Conservation (phyloP, 2,888 invertebrate species). For the Malthinus flaveolus region DNA sequence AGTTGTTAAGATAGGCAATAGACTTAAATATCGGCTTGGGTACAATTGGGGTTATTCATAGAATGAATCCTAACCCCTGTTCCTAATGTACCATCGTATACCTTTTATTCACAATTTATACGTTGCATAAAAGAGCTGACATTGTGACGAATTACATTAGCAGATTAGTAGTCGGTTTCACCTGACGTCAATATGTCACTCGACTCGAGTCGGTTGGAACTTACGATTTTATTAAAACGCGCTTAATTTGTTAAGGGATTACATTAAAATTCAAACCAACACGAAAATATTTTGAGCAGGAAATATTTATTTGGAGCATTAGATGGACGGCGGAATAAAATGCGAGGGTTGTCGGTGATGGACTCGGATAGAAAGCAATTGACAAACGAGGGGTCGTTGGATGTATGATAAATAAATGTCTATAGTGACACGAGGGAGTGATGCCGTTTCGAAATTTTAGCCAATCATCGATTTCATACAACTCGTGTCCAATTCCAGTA, state of each 20-base stretch:
- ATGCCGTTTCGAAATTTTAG: constrained; percentile 41
- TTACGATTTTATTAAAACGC: no score
- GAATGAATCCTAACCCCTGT: constrained; percentile 38
- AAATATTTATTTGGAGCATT: constrained; percentile 36
- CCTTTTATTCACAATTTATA: constrained; percentile 47
- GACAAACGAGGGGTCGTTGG: constrained; percentile 32
- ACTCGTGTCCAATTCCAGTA: constrained; percentile 48
- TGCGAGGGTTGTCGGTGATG: constrained; percentile 32
- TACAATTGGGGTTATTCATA: constrained; percentile 32
- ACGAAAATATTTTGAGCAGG: constrained; percentile 24
- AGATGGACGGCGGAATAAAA: constrained; percentile 25
- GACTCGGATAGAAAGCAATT: constrained; percentile 30
- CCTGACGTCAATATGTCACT: constrained; percentile 47
- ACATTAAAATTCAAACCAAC: neutral
- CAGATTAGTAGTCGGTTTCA: constrained; percentile 49
- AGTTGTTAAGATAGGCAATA: constrained; percentile 36
- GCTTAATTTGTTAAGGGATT: no score
- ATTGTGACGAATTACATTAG: constrained; percentile 53
- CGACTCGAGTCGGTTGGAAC: constrained; percentile 16
- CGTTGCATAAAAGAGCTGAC: constrained; percentile 46
- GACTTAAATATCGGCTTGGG: constrained; percentile 19
- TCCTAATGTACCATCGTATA: constrained; percentile 43
- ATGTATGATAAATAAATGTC: constrained; percentile 40
- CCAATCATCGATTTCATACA: constrained; percentile 46
- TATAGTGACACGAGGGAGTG: constrained; percentile 41